Base-by-base conservation (phyloP, 2,888 invertebrate species). In the Cinara cedri region DNA sequence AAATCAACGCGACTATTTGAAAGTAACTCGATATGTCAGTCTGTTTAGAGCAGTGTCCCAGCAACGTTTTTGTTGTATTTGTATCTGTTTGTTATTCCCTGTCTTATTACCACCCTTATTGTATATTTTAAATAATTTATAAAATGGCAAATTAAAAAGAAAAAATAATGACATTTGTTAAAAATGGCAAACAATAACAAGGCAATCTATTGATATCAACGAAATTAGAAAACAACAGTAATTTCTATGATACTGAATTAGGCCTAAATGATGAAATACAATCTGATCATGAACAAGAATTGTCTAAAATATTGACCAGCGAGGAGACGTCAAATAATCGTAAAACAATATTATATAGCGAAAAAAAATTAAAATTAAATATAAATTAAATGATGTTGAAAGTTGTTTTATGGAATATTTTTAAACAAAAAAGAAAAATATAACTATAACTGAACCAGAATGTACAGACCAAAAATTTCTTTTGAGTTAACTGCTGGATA, bases 401-500 rank as follows among this genome's bases (percentile, higher is more conserved):
- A 63, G 11, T 42, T 63, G 42, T 42, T 63, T 63, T 3, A 44
- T 63, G 42, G 63, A 63, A 63, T 63, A 63, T 11, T 63, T 44
- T 19, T 49, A 70, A 54, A 63, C 6, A 0, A 63, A 63, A 63
- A 63, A 63, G 42, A 63, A 63, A 44, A 63, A 63, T 4, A 63
- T 63, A 1, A 11, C 55, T 16, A 26, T 16, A 26, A 16, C 26
- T 8, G n/a, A n/a, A n/a, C 16, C 26, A 60, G 60, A 62, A 62
- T 62, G 16, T 62, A 46, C 34, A 62, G 62, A 62, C 34, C 34
- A 62, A 62, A 62, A 34, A 62, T 62, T 62, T 62, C 11, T 62
- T 9, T 34, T 62, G 10, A 62, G 62, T 11, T 62, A n/a, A 62
- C 34, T 57, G n/a, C 62, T 34, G 34, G 34, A 62, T 62, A 34